Evolutionary conservation across 2,113 vertebrate genomes (phyloP).

Genomic region (Lepus europaeus): DNA sequence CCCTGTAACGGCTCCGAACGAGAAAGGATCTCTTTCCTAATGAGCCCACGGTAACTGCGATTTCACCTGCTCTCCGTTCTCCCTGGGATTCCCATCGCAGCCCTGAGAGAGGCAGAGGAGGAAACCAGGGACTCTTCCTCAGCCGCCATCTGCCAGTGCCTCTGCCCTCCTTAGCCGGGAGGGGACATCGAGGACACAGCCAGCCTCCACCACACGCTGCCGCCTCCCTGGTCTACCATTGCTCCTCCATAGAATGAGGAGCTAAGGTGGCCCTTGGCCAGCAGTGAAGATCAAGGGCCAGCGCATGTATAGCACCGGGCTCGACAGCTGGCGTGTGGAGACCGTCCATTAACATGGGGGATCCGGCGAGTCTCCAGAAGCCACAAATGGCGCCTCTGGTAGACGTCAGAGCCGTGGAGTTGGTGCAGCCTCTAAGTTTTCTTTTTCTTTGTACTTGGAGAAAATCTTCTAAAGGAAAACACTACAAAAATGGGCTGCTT

Average conservation of each 20-base stretch:
- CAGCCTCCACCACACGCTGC: not conserved
- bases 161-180: not conserved
- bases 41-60: not conserved
- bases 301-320: not conserved
- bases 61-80: not conserved
- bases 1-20: not conserved
- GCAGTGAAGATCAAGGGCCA: not conserved
- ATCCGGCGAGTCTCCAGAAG: not conserved
- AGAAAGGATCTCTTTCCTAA: not conserved
- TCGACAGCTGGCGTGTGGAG: fast-evolving
- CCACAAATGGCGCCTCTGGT: not conserved
- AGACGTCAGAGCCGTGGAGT: fast-evolving
- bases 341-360: not conserved
- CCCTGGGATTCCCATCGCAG: not conserved
- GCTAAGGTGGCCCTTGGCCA: not conserved
- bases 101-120: not conserved
- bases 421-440: not conserved
- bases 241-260: not conserved
- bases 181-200: no score
- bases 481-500: not conserved
- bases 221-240: fast-evolving
- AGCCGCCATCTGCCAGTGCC: not conserved
- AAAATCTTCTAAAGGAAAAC: not conserved
- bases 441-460: not conserved
- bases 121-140: not conserved